A percentile compares a stretch with the other conserved stretches of the same genome.
Evolutionary conservation across 2,797 vertebrate species (phyloP).

Genomic region (Acestrorhynchus altus): DNA sequence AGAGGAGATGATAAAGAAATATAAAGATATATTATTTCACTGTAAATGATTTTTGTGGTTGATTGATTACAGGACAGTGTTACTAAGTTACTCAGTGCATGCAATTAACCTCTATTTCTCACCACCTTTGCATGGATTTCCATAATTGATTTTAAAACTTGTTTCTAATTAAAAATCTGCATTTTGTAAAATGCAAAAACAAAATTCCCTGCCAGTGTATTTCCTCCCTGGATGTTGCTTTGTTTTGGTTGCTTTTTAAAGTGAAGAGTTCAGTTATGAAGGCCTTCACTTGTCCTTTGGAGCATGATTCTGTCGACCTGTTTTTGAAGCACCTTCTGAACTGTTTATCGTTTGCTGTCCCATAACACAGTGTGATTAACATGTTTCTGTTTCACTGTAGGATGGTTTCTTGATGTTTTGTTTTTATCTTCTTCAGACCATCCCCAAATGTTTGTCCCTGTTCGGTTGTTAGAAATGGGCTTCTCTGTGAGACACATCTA

Average conservation of each 20-base stretch:
- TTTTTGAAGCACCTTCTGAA: slow-evolving; percentile 47
- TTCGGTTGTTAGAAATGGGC: slow-evolving; percentile 86
- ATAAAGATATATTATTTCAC: too few relatives aligned
- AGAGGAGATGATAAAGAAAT: too few relatives aligned
- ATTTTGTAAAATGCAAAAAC: not conserved
- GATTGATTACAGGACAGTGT: slow-evolving; percentile 2
- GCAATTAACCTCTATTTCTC: slow-evolving; percentile 41
- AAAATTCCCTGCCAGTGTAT: not conserved
- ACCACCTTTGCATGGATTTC: not conserved
- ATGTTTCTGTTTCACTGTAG: not conserved
- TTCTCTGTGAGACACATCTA: slow-evolving; percentile 86
- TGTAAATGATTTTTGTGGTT: not conserved
- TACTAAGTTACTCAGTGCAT: slow-evolving; percentile 39
- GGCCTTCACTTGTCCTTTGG: not conserved
- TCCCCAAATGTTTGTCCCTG: slow-evolving; percentile 85
- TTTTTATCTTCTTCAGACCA: slow-evolving; percentile 77
- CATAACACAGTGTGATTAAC: too few relatives aligned
- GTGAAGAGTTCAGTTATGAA: not conserved
- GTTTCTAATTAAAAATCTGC: not conserved
- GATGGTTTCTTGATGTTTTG: slow-evolving; percentile 28
- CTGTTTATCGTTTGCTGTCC: slow-evolving; percentile 7
- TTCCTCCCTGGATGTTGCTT: not conserved
- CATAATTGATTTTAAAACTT: not conserved
- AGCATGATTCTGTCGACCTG: slow-evolving; percentile 4
- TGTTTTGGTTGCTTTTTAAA: not conserved